Conservation (phyloP, 2,797 vertebrate genomes). For the Octomys mimax region DNA sequence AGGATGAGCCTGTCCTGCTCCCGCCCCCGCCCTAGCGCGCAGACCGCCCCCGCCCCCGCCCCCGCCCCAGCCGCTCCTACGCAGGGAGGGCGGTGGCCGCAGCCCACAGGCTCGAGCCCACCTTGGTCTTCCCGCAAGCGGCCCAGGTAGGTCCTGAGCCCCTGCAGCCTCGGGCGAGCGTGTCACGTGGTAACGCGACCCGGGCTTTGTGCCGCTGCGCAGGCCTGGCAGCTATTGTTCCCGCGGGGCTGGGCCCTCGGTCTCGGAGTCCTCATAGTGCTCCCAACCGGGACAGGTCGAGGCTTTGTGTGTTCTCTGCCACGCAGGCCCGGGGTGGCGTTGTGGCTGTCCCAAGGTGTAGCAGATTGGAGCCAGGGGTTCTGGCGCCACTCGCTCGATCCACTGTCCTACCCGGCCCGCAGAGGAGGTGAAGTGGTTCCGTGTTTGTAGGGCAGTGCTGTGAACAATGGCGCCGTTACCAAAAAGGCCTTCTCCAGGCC, state of each 20-base stretch:
- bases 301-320: conserved; percentile 66
- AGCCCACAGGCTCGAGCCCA: conserved; percentile 77
- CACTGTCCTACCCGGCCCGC: neutral
- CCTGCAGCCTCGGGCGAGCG: neutral
- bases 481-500: neutral
- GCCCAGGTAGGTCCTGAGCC: conserved; percentile 11
- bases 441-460: neutral
- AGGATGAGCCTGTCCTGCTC: conserved; percentile 80
- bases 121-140: conserved; percentile 51
- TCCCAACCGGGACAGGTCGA: neutral
- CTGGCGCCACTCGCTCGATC: conserved; percentile 26
- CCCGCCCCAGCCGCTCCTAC: conserved; percentile 42
- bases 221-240: conserved; percentile 64
- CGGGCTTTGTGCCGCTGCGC: conserved; percentile 71
- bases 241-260: neutral
- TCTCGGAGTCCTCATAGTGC: rapidly evolving
- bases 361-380: neutral
- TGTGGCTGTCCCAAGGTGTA: neutral
- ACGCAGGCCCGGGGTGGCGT: neutral
- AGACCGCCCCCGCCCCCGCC: conserved; percentile 46
- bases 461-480: conserved; percentile 64
- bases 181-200: neutral
- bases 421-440: neutral
- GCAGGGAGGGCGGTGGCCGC: neutral
- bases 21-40: conserved; percentile 69